These are phyloP conservation scores for Arremon aurantiirostris DNA, from an alignment of 2,797 vertebrate genomes.

Conservation along the genomic window DNA sequence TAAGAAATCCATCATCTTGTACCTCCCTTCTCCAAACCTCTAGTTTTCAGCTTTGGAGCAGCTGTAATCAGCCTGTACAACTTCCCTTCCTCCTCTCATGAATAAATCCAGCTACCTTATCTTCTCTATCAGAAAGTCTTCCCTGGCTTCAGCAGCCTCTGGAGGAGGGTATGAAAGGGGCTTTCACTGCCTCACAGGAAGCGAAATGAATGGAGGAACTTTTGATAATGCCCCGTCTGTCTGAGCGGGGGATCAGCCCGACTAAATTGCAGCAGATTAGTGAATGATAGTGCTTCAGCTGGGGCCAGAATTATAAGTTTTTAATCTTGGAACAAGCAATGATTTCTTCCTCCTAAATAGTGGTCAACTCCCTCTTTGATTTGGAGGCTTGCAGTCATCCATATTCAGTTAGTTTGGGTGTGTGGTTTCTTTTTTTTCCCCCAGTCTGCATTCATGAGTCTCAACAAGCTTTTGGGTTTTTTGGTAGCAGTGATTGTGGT, in stretches of 20 bases:
- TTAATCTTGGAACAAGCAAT: conserved; percentile 62
- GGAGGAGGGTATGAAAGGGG: conserved; percentile 50
- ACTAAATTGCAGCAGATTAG: conserved; percentile 35
- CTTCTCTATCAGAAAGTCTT: conserved; percentile 51
- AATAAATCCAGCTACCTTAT: conserved; percentile 52
- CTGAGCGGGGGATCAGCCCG: conserved; percentile 5
- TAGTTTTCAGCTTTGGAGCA: conserved; percentile 31
- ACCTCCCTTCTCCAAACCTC: not conserved
- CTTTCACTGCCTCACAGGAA: conserved; percentile 68
- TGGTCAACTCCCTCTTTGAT: conserved; percentile 39
- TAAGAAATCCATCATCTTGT: conserved; percentile 1
- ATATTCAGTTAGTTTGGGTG: conserved; percentile 38
- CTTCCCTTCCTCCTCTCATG: conserved; percentile 25
- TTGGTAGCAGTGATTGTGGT: not conserved
- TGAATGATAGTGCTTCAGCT: conserved; percentile 48
- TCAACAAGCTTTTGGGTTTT: not conserved
- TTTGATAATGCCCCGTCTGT: conserved; percentile 64
- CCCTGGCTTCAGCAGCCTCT: conserved; percentile 37
- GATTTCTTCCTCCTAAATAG: conserved; percentile 34
- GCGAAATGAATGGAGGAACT: conserved; percentile 58
- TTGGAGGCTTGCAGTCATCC: conserved; percentile 18
- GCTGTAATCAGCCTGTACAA: conserved; percentile 4
- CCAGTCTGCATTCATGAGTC: not conserved
- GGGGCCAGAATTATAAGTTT: conserved; percentile 41
- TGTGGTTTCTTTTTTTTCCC: not conserved